These are phyloP conservation scores for Caenorhabditis panamensis DNA, from an alignment of 2,888 invertebrate species.

Conservation along the genomic window DNA sequence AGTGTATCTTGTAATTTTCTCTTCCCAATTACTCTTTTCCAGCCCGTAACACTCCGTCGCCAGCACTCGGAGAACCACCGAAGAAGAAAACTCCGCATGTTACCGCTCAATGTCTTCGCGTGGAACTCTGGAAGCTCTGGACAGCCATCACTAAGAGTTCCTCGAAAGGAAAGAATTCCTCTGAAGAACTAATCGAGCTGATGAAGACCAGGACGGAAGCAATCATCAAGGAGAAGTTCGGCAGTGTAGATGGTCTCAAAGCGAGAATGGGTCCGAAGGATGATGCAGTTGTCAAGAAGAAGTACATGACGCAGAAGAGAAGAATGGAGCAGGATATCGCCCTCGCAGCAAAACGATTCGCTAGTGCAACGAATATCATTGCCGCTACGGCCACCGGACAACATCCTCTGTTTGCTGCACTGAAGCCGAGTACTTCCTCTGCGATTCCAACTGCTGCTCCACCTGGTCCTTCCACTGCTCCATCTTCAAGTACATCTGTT, in stretches of 20 bases:
- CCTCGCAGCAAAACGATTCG: not conserved
- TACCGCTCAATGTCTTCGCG: constrained; percentile 7
- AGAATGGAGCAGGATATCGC: constrained; percentile 13
- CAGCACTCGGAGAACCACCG: not conserved
- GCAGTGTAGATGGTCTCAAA: constrained; percentile 14
- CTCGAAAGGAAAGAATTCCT: constrained; percentile 9
- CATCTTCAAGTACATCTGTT: too few species aligned
- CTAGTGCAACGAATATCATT: too few species aligned
- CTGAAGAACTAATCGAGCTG: constrained; percentile 31
- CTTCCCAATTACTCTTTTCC: not conserved
- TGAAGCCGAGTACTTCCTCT: not conserved
- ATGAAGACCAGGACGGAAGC: constrained; percentile 21
- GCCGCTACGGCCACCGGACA: too few species aligned
- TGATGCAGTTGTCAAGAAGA: constrained; percentile 7
- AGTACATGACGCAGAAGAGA: constrained; percentile 21
- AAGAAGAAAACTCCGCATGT: not conserved
- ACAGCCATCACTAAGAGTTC: constrained; percentile 12
- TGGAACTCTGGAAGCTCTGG: constrained; percentile 44
- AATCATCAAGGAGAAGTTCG: constrained; percentile 17
- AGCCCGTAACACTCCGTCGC: constrained; percentile 47
- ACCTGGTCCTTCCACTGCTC: not conserved
- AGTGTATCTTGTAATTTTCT: not conserved
- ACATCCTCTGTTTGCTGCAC: not conserved
- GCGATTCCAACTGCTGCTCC: not conserved
- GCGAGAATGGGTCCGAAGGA: not conserved